These are phyloP conservation scores for Lampris megalopsis DNA, from an alignment of 2,113 vertebrate species.

Conservation along the genomic window DNA sequence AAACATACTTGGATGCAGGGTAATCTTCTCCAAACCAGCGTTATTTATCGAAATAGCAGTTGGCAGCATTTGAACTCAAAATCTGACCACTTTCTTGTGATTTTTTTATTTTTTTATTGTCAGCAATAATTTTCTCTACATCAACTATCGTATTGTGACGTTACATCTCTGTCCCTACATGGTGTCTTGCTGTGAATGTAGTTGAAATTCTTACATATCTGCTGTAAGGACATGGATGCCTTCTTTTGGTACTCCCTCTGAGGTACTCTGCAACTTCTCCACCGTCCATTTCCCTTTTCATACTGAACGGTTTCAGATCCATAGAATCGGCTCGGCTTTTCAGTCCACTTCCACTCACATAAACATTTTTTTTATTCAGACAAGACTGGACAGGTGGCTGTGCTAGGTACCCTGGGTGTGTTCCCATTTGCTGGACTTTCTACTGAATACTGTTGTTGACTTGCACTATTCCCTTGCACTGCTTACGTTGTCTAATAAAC, in stretches of 20 bases:
- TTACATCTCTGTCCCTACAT: slow-evolving; percentile 1
- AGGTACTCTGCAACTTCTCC: not conserved
- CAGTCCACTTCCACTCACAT: not conserved
- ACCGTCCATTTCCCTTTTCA: not conserved
- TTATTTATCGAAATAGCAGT: not conserved
- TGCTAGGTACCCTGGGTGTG: not conserved
- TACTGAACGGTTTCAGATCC: not conserved
- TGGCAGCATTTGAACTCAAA: not conserved
- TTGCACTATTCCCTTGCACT: slow-evolving; percentile 6
- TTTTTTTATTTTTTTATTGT: not conserved
- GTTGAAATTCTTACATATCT: not conserved
- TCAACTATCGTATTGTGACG: not conserved
- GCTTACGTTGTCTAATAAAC: slow-evolving; percentile 40
- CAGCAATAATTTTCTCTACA: not conserved
- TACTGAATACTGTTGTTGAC: not conserved
- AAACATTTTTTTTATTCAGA: not conserved
- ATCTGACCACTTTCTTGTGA: not conserved
- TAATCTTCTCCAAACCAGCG: not conserved
- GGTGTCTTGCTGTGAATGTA: slow-evolving; percentile 1
- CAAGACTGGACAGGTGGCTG: not conserved
- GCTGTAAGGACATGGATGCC: not conserved
- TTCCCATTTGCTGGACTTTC: not conserved
- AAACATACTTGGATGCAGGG: not conserved
- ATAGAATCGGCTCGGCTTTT: not conserved
- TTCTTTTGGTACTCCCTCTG: not conserved